Base-by-base conservation (phyloP, 2,797 vertebrate genomes). In the Anniella stebbinsi region DNA sequence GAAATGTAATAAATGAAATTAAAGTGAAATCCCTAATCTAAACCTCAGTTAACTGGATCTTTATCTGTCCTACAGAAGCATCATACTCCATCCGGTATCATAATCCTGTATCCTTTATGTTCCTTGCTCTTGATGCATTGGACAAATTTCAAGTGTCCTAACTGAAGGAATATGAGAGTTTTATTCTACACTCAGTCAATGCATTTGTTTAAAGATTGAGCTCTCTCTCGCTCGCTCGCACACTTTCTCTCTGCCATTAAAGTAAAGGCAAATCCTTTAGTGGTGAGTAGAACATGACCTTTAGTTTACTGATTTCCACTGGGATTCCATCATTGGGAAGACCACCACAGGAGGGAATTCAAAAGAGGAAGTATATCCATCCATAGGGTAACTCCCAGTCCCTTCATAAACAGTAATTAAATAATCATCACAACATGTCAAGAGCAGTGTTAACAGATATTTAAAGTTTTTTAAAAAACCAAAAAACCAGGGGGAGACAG, bases 261-360 rank as follows among this genome's bases (percentile, higher is more conserved):
- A 41, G 9, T 25, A 15, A 12, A 57, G 36, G 54, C 17, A 77
- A 76, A 75, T 30, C 17, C 15, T 91, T 85, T 77, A 23, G 76
- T 78, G n/a, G 82, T 48, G 89, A 33, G 70, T 0, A 0, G 38
- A 91, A 87, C 91, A 90, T 60, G 87, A 84, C 36, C 25, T 92
- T 91, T 86, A 33, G 6, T 86, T 60, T 88, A 84, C 87, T 48
- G 67, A 54, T 21, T 80, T 85, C 69, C 12, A 0, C 72, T 87
- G 36, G 82, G n/a, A 92, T 38, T 90, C 28, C 10, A 76, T 84
- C 93, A 93, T 88, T 78, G 85, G 85, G 93, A 95, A 94, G 86
- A 89, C 28, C 0, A 0, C 86, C 48, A 0, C 0, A 41, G 4
- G 72, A 48, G 11, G 88, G 88, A 91, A 92, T 92, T 92, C 86